Evolutionary conservation across 2,888 invertebrate species (phyloP), one percentile per base, ranked within the genome.

Genomic region (Pseudococcus jackbeardsleyi): DNA sequence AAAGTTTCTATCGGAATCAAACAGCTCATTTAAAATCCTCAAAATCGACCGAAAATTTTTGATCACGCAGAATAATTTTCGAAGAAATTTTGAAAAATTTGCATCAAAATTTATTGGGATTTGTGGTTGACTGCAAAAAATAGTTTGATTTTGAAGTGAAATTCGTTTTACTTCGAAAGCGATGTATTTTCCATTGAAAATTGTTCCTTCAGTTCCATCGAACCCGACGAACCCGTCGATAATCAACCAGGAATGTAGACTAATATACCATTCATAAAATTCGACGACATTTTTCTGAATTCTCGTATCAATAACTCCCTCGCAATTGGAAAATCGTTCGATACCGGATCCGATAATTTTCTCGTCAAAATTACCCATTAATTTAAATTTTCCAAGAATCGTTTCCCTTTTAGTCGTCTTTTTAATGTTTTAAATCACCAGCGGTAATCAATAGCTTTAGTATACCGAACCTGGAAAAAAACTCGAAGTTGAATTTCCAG

Each of bases 311-410:
- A 12, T 54, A n/a, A 1, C 12, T 22, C 22, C 22, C 9, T 22
- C 12, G 64, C 64, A 64, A 64, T 64, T 64, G 11, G 64, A 22
- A 64, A 64, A 22, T 19, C 64, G 22, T 15, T 64, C 64, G 64
- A 64, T 22, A 64, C 22, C 22, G 11, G 22, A 64, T 64, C 64
- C 19, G 22, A 64, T 64, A 64, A 64, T 64, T 64, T 64, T 64
- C 64, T 64, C 22, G 64, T 64, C 22, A 64, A 64, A 64, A 64
- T 64, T 64, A 64, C 64, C 64, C 64, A 64, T 64, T 64, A 64
- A 64, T 64, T 64, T 64, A 22, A 64, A 22, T 22, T 64, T 64
- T 64, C 64, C 64, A 9, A 19, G 22, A 64, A 64, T 9, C 9
- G 12, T 22, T 64, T 22, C 11, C 22, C 64, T 22, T 19, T 64